phyloP scores from a whole-genome alignment of 2,113 vertebrate species.

The Beaufortia kweichowensis region DNA sequence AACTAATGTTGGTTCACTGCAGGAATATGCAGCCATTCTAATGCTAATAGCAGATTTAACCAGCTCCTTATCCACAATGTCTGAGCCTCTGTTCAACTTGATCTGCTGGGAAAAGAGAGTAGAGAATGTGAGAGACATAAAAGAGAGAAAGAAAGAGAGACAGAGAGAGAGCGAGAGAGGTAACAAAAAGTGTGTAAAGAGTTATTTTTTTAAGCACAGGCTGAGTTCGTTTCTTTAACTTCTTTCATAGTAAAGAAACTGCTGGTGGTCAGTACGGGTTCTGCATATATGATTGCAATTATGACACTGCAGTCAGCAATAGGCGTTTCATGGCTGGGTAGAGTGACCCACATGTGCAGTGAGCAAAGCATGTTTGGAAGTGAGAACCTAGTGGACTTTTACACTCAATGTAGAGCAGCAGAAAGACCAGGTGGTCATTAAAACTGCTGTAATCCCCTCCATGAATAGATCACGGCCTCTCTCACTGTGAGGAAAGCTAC shows the following conservation, averaged over 20 bases:
- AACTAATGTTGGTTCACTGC: conserved; percentile 75
- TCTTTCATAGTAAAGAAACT: conserved; percentile 47
- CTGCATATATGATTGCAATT: neutral
- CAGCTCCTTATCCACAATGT: conserved; percentile 71
- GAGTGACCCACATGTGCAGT: conserved; percentile 46
- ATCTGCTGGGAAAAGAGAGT: conserved; percentile 54
- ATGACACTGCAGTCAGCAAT: neutral
- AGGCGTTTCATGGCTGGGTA: conserved; percentile 46
- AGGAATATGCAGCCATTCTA: conserved; percentile 71
- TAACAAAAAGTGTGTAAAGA: conserved; percentile 18
- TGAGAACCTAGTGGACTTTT: conserved; percentile 39
- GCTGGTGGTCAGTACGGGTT: neutral
- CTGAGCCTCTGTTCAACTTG: conserved; percentile 62
- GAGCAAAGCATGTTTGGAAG: conserved; percentile 39
- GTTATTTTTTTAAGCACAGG: conserved; percentile 13
- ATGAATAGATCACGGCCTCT: conserved; percentile 73
- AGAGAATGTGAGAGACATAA: conserved; percentile 30
- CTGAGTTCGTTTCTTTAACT: conserved; percentile 22
- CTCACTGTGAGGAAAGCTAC: conserved; percentile 56
- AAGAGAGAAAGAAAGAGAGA: conserved; percentile 25
- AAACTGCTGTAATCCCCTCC: conserved; percentile 75
- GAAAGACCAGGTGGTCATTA: conserved; percentile 79
- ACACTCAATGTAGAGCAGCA: conserved; percentile 60
- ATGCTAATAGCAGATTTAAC: conserved; percentile 74
- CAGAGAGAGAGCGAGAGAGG: conserved; percentile 30